Evolutionary conservation across 2,113 vertebrate species (phyloP), one percentile per base, ranked within the genome.

Genomic region (Furnarius figulus): DNA sequence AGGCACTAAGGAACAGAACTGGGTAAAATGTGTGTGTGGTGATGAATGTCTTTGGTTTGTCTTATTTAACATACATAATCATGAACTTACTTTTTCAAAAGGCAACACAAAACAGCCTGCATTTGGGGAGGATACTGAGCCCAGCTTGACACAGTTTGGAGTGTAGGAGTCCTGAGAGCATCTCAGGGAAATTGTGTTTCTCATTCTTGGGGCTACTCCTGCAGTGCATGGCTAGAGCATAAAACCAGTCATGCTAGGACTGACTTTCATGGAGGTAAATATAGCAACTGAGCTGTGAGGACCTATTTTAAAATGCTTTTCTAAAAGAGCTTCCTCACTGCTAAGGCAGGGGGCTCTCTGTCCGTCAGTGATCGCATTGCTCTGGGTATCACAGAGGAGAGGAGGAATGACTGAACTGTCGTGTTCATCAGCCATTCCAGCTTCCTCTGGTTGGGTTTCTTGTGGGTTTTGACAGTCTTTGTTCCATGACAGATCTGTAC

Each of bases 301-400:
- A 12, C 39, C 82, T 89, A 31, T 89, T 81, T 91, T 77, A 44
- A 87, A 95, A 90, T 80, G 68, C 65, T 84, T 31, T 39, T 92
- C 59, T n/a, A 53, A 12, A 40, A 44, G 78, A 79, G 47, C 79
- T 81, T 44, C 68, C 47, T 93, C 7, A 3, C 56, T 46, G 52
- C 71, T 27, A 61, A 33, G 39, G 5, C 25, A 59, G 28, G 44
- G 19, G 27, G 4, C 35, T 63, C 8, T 39, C 73, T 77, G 50
- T 59, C 0, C 0, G 13, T 14, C 49, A 59, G 2, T 6, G 61
- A 14, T 49, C 13, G 0, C 27, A 14, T 75, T 1, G 1, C 35
- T 39, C 18, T 25, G 46, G 33, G 5, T 72, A 1, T 59, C n/a
- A n/a, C 31, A 79, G 40, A 9, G 2, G 3, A 46, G 63, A 61